A percentile compares a stretch with the other conserved stretches of the same genome.
Conservation (phyloP, 2,888 invertebrate genomes). For the Idaea biselata region DNA sequence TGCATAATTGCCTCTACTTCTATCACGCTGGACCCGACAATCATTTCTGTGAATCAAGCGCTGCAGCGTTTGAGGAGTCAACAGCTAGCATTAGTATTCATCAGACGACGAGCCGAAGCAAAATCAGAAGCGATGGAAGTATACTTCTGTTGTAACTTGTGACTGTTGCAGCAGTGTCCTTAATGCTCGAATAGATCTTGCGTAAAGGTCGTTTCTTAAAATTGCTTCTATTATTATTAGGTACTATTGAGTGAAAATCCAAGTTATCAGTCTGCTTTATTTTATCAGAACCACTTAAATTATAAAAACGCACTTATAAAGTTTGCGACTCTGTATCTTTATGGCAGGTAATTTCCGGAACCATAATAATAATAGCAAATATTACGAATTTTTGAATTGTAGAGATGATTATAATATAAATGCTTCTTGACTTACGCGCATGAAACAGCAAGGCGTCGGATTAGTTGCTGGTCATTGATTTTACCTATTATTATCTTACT, state of each 20-base stretch:
- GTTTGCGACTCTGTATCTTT: neutral
- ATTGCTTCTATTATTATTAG: constrained; percentile 47
- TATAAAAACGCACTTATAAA: neutral
- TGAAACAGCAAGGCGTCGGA: neutral
- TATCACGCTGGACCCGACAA: constrained; percentile 41
- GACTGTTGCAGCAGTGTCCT: constrained; percentile 52
- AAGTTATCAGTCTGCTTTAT: constrained; percentile 9
- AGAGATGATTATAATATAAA: neutral
- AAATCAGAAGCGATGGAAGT: constrained; percentile 44
- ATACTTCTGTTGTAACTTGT: constrained; percentile 47
- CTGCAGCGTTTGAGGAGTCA: constrained; percentile 27
- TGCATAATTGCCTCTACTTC: constrained; percentile 40
- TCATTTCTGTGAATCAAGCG: constrained; percentile 37
- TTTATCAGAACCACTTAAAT: neutral
- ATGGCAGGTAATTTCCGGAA: neutral
- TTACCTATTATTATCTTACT: neutral
- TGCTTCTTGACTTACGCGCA: neutral
- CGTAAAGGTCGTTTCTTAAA: constrained; percentile 65
- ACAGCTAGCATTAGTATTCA: constrained; percentile 35
- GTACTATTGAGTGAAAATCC: constrained; percentile 21
- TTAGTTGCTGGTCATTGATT: neutral
- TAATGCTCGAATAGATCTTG: constrained; percentile 64
- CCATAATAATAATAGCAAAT: neutral
- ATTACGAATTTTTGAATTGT: neutral
- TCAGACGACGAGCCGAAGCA: constrained; percentile 35